phyloP scores from a whole-genome alignment of 2,797 vertebrate genomes.

The Loriculus beryllinus region DNA sequence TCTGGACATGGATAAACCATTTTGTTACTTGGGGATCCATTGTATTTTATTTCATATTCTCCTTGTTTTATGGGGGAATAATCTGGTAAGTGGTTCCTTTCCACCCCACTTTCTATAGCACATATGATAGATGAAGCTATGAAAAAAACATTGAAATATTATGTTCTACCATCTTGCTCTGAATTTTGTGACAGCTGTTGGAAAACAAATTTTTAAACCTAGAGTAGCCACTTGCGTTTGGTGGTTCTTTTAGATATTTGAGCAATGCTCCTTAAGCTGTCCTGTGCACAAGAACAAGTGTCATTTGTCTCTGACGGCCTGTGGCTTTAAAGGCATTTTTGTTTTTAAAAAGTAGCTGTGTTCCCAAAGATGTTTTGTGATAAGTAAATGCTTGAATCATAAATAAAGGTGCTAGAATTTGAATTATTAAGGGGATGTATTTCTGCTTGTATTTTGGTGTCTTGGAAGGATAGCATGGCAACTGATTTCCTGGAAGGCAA shows the following conservation, averaged over 20 bases:
- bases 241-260: neutral
- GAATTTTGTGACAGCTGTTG: neutral
- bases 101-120: neutral
- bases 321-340: neutral
- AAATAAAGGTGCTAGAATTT: neutral
- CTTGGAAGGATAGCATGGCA: neutral
- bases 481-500: neutral
- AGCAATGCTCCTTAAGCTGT: neutral
- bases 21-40: conserved; percentile 99
- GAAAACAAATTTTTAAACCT: neutral
- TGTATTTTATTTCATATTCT: conserved; percentile 97
- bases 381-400: neutral
- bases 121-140: neutral
- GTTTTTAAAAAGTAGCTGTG: neutral
- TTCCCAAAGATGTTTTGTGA: neutral
- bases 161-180: neutral
- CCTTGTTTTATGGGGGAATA: conserved; percentile 96
- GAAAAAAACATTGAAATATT: neutral
- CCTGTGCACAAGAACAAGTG: neutral
- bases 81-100: conserved; percentile 84
- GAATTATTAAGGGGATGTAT: neutral
- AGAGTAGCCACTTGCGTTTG: neutral
- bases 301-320: neutral
- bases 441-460: neutral
- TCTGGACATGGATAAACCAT: conserved; percentile 99